Evolutionary conservation across 2,113 vertebrate genomes (phyloP).

Genomic region (Phylloscopus trochiloides): DNA sequence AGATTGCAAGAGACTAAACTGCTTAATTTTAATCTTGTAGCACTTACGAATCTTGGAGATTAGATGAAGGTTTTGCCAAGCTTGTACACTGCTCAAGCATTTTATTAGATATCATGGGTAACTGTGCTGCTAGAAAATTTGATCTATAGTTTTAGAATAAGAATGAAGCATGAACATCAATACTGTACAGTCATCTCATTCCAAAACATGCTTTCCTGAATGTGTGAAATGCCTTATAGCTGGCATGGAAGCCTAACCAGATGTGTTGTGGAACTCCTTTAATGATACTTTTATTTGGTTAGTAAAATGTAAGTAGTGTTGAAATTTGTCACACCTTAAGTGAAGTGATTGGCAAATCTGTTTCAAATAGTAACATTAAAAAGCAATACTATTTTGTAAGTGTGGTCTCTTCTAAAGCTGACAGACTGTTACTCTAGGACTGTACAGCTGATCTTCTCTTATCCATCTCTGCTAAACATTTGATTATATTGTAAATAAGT

Average conservation of each 20-base stretch:
- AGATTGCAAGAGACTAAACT: background rate
- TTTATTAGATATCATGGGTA: background rate
- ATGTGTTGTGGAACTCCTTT: background rate
- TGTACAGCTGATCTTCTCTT: background rate
- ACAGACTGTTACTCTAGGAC: background rate
- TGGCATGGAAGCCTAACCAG: background rate
- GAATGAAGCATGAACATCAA: background rate
- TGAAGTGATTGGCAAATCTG: background rate
- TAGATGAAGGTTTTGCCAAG: background rate
- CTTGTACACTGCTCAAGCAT: background rate
- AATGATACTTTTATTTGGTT: background rate
- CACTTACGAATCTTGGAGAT: background rate
- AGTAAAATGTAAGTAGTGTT: background rate
- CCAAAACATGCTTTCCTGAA: background rate
- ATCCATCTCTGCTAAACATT: background rate
- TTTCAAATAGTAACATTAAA: background rate
- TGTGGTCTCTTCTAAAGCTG: background rate
- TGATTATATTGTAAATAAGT: background rate
- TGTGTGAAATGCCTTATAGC: background rate
- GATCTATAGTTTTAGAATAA: background rate
- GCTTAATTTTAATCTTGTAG: background rate
- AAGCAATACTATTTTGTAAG: background rate
- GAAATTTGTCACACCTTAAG: constrained; percentile 13
- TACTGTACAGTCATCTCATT: background rate
- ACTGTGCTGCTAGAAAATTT: background rate